Base-by-base conservation (phyloP, 2,797 vertebrate genomes). In the Cirrhinus mrigala region DNA sequence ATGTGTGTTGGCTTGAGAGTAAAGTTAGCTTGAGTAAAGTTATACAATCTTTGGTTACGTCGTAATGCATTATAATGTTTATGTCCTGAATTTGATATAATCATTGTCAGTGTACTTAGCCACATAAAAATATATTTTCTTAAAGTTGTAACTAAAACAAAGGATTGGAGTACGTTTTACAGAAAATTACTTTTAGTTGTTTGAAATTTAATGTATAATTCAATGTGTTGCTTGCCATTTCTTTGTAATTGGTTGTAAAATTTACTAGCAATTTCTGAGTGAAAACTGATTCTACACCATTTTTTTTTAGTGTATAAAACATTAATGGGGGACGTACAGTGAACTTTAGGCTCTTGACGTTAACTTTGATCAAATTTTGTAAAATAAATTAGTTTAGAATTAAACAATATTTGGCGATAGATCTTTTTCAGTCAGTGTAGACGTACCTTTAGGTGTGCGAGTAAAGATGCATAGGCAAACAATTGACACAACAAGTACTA, bases 361-460 rank as follows among this genome's bases (percentile, higher is more conserved):
- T 50, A 71, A 14, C 3, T 50, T 29, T 18, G 24, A 15, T 50
- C 4, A 2, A 73, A 8, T 37, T 10, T 40, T 27, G 50, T 27
- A 0, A 18, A 52, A 37, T 24, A 60, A 18, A 78, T 6, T 9
- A 29, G 29, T 29, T 29, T 29, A 29, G 29, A 29, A 40, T 60
- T 24, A 78, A 78, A 1, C 33, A 44, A 6, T 37, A 40, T 44
- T 44, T 46, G 37, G 20, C 4, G n/a, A 27, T 29, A 50, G 4
- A 24, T 7, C 44, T 27, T 24, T 54, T 81, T n/a, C 40, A 52
- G 62, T 58, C 18, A 33, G 27, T 54, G 33, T 46, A 58, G 15
- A 56, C 8, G 2, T 83, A 90, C 89, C 89, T 88, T 70, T n/a
- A 37, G 33, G 68, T 84, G 33, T 74, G 24, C 24, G 27, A 22